Conservation (phyloP, 1,140 invertebrate genomes). For the Drosophila fuyamai region DNA sequence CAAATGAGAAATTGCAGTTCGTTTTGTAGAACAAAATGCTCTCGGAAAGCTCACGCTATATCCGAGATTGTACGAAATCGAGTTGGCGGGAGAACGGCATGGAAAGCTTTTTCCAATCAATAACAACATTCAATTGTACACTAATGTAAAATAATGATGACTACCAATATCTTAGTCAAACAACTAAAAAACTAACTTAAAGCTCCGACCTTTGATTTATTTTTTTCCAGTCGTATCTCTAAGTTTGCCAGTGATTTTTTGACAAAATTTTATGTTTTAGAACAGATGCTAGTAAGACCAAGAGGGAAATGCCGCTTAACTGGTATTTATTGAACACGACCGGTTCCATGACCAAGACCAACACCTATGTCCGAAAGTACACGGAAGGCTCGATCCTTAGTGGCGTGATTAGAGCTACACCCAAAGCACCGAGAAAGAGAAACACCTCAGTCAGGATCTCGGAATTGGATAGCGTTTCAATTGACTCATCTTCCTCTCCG, state of each 20-base stretch:
- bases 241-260: background rate
- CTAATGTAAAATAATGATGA: background rate
- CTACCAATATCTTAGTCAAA: too few relatives aligned
- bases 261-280: slow-evolving; percentile 29
- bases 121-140: background rate
- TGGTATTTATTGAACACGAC: slow-evolving; percentile 22
- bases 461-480: background rate
- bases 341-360: slow-evolving; percentile 6
- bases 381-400: background rate
- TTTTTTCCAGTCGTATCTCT: background rate
- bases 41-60: background rate
- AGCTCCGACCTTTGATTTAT: background rate
- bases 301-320: slow-evolving; percentile 5
- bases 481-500: too few relatives aligned
- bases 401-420: background rate
- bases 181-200: too few relatives aligned
- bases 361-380: slow-evolving; percentile 21
- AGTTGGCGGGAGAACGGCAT: background rate
- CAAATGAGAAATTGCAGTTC: background rate
- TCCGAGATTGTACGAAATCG: slow-evolving; percentile 4
- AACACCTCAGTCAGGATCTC: too few relatives aligned
- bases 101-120: background rate
- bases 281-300: background rate
- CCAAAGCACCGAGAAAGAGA: background rate
- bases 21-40: slow-evolving; percentile 9